Evolutionary conservation across 2,113 vertebrate species (phyloP), one percentile per base, ranked within the genome.

Genomic region (Xerus inauris): DNA sequence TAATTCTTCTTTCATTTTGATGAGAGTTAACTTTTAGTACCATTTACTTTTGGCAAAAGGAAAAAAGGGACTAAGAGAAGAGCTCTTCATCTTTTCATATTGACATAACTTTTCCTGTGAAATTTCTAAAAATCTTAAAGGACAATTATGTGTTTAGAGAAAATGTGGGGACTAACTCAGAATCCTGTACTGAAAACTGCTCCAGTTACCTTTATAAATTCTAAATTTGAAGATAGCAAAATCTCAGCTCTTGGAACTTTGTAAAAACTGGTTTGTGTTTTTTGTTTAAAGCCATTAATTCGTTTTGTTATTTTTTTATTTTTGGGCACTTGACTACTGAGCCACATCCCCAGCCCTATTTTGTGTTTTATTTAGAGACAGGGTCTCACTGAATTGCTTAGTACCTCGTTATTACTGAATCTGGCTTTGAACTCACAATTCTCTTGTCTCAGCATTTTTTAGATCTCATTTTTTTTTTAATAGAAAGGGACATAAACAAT

Each of bases 1-100:
- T 91, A 96, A 96, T 88, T 85, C 54, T 88, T 57, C 77, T 89
- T 96, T 96, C 59, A 88, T 94, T 54, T 83, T 75, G 54, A 92
- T 80, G 42, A 86, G 42, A 75, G 28, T 96, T 93, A 87, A 95
- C 59, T 95, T 94, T 88, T 85, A 94, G 79, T 82, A 82, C 3
- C 22, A 83, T 51, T 82, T 97, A 69, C 35, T 96, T 93, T 90
- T 85, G 40, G 19, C 6, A 67, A 79, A n/a, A 42, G 77, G 17
- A 73, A 54, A 28, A 76, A 45, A 54, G 40, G 38, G 32, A 49
- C 13, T 47, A 57, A 75, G 30, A 89, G 45, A 84, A 79, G 22
- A 87, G 7, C 28, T 57, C 35, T 86, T 96, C 79, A 82, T 79
- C 47, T 87, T 79, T 89, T 91, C 47, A 90, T 79, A 49, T 38